Evolutionary conservation across 2,113 vertebrate species (phyloP), one percentile per base, ranked within the genome.

Genomic region (Plecotus auritus): DNA sequence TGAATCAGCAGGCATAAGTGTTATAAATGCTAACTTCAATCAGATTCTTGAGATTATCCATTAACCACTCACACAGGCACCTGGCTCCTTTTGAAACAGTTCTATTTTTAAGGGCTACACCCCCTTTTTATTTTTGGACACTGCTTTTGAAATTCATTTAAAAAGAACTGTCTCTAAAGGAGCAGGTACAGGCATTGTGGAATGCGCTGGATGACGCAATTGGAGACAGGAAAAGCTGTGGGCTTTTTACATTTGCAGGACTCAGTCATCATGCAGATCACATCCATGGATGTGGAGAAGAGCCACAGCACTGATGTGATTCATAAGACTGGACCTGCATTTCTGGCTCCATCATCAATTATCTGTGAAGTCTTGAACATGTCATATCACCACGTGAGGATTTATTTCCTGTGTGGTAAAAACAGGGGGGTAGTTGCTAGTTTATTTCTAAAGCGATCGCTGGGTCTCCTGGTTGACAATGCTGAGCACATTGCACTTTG

Each of bases 101-200:
- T 96, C 91, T 95, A 80, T 96, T 92, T 97, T 87, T 49, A 85
- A 96, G 54, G 82, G 59, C 49, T 73, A 94, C 85, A 74, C 85
- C 91, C 78, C 61, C 72, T 85, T 96, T 89, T 92, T 90, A 97
- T 97, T 96, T 97, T 96, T 84, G 93, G 95, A 89, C 37, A 42
- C 51, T 56, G 90, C 80, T 80, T 97, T 96, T 96, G 90, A 94
- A 96, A 91, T 84, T 93, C 83, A 72, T 92, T 96, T 96, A 54
- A 91, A 96, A 96, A 90, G 88, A 95, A 95, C 89, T 45, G 47
- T 78, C 96, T 96, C 83, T 87, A 83, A 95, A 87, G 42, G 87
- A 95, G 91, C 93, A 96, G 95, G 92, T 94, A 78, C 95, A 96
- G 87, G 14, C 76, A 32, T 30, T 86, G 64, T 45, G 69, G 42